Conservation (phyloP, 2,888 invertebrate genomes). For the Diabrotica balteata region DNA sequence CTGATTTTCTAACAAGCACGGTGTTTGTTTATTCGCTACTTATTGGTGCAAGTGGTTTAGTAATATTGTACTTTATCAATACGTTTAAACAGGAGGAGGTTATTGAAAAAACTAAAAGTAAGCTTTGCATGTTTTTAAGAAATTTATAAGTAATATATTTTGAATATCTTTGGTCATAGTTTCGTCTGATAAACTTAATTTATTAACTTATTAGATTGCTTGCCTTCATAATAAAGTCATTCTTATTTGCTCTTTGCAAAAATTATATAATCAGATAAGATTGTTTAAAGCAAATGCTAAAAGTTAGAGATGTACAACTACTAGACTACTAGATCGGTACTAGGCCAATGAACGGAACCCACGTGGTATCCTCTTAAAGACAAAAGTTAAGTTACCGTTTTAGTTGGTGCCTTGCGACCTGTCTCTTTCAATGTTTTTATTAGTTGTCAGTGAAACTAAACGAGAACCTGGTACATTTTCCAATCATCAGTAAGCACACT, state of each 20-base stretch:
- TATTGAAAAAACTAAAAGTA: conserved; percentile 46
- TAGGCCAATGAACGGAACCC: conserved; percentile 14
- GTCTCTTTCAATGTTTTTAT: too few relatives aligned
- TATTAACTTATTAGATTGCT: not conserved
- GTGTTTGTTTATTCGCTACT: conserved; percentile 48
- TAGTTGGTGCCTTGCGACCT: too few relatives aligned
- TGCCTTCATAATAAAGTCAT: too few relatives aligned
- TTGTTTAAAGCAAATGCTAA: too few relatives aligned
- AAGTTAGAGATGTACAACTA: too few relatives aligned
- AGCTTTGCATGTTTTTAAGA: conserved; percentile 29
- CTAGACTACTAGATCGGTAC: not conserved
- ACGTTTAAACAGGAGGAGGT: conserved; percentile 47
- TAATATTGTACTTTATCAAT: conserved; percentile 52
- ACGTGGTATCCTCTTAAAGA: not conserved
- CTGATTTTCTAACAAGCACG: conserved; percentile 45
- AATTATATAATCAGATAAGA: too few relatives aligned
- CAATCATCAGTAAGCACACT: too few relatives aligned
- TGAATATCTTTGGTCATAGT: not conserved
- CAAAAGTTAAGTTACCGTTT: not conserved
- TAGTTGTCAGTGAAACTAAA: too few relatives aligned
- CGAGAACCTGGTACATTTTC: too few relatives aligned
- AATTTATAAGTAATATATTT: not conserved
- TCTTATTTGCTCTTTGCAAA: too few relatives aligned
- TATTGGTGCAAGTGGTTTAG: conserved; percentile 50
- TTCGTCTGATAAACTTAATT: conserved; percentile 1